Conservation (phyloP, 2,888 invertebrate genomes). For the Drosophila robusta region DNA sequence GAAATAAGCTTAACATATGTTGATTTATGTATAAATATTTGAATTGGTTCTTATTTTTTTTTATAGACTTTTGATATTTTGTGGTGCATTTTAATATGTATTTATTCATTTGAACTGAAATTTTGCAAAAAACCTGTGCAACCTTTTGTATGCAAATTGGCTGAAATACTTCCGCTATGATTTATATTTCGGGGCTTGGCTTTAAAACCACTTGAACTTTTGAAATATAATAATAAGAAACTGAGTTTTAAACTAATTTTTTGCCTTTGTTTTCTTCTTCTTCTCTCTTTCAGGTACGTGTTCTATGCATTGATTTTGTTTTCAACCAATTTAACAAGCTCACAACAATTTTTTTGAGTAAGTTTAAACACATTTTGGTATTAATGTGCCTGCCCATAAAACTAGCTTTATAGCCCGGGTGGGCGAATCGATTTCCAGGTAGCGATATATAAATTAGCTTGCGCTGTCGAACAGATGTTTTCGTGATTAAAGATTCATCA, state of each 20-base stretch:
- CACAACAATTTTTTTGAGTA: slow-evolving; percentile 38
- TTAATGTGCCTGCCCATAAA: slow-evolving; percentile 37
- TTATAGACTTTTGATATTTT: neutral
- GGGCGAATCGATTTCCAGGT: slow-evolving; percentile 45
- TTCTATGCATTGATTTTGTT: slow-evolving; percentile 49
- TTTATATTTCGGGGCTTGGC: slow-evolving; percentile 22
- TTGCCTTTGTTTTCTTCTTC: slow-evolving; percentile 30
- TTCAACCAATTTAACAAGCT: slow-evolving; percentile 23
- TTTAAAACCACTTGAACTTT: slow-evolving; percentile 7
- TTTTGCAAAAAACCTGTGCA: slow-evolving; percentile 1
- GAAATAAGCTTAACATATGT: slow-evolving; percentile 27
- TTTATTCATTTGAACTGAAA: slow-evolving; percentile 21
- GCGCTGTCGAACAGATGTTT: slow-evolving; percentile 46
- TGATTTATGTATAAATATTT: slow-evolving; percentile 7
- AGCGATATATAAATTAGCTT: slow-evolving; percentile 40
- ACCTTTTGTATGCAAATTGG: slow-evolving; percentile 24
- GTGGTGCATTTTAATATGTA: slow-evolving; percentile 20
- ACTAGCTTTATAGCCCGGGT: slow-evolving; percentile 24
- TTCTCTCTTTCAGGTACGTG: slow-evolving; percentile 63
- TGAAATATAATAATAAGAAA: neutral
- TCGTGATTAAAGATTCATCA: slow-evolving; percentile 39
- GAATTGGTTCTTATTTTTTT: neutral
- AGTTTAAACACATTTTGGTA: slow-evolving; percentile 46
- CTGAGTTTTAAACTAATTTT: slow-evolving; percentile 21
- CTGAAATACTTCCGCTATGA: slow-evolving; percentile 34